These are phyloP conservation scores for Trematomus loennbergii DNA, from an alignment of 2,113 vertebrate species.

Conservation along the genomic window DNA sequence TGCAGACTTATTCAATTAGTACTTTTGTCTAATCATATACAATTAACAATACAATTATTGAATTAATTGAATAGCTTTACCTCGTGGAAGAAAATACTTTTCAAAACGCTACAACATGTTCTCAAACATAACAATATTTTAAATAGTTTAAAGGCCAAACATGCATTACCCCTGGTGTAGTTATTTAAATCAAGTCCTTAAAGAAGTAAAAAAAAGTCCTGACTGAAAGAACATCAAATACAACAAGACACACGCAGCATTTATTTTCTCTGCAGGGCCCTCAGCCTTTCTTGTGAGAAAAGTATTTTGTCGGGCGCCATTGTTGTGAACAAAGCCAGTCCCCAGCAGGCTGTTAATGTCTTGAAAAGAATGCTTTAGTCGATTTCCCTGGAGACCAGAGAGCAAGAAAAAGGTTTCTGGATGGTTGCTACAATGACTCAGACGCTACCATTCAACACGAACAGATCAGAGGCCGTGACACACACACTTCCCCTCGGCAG, in stretches of 20 bases:
- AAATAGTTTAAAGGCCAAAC: background rate
- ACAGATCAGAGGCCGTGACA: conserved; percentile 38
- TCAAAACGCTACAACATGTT: background rate
- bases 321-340: conserved; percentile 54
- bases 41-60: background rate
- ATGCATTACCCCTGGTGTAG: background rate
- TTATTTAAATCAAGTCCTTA: background rate
- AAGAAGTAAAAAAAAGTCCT: background rate
- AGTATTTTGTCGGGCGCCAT: conserved; percentile 21
- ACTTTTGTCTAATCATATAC: background rate
- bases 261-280: conserved; percentile 10
- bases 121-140: background rate
- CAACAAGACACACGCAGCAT: background rate
- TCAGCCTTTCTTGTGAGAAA: conserved; percentile 23
- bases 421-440: conserved; percentile 38
- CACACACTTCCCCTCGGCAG: conserved; percentile 6
- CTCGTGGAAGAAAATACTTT: background rate
- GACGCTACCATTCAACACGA: conserved; percentile 2
- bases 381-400: conserved; percentile 35
- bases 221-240: background rate
- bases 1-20: background rate
- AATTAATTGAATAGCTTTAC: background rate
- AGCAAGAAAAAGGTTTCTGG: conserved; percentile 33
- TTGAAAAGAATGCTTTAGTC: conserved; percentile 43
- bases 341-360: conserved; percentile 42